phyloP scores from a whole-genome alignment of 2,888 invertebrate genomes.

The Punctoribates punctum region DNA sequence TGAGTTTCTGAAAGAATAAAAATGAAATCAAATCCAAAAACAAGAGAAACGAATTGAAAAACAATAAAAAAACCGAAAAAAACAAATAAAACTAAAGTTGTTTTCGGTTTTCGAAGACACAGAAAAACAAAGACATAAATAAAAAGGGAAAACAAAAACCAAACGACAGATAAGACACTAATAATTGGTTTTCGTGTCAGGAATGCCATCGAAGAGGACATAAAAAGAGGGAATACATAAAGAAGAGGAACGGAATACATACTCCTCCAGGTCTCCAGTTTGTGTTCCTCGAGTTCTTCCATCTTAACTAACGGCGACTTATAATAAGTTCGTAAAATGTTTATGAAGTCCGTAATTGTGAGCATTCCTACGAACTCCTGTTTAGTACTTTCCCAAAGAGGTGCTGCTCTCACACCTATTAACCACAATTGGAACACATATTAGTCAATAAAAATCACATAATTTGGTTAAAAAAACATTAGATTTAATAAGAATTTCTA shows the following conservation, averaged over 20 bases:
- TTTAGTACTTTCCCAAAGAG: constrained; percentile 89
- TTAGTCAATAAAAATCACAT: too few species aligned
- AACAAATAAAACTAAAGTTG: not conserved
- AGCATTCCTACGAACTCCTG: constrained; percentile 95
- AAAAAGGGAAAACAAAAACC: too few species aligned
- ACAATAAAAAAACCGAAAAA: not conserved
- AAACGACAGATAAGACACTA: too few species aligned
- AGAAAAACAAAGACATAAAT: too few species aligned
- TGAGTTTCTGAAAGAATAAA: too few species aligned
- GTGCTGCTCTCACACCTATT: constrained; percentile 90
- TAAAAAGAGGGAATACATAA: too few species aligned
- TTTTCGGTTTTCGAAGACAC: too few species aligned
- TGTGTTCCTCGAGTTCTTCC: constrained; percentile 95
- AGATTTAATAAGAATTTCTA: too few species aligned
- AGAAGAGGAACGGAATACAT: constrained; percentile 44
- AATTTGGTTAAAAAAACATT: too few species aligned
- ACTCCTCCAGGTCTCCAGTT: constrained; percentile 93
- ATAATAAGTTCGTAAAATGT: constrained; percentile 96
- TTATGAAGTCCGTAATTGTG: constrained; percentile 98
- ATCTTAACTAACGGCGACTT: constrained; percentile 82
- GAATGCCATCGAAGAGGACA: too few species aligned
- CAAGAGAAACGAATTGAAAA: constrained; percentile 7
- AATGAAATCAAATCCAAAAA: constrained; percentile 18
- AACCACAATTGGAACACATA: too few species aligned
- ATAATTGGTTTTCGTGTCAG: too few species aligned